Evolutionary conservation across 1,140 invertebrate genomes (phyloP).

Genomic region (Drosophila virilis): DNA sequence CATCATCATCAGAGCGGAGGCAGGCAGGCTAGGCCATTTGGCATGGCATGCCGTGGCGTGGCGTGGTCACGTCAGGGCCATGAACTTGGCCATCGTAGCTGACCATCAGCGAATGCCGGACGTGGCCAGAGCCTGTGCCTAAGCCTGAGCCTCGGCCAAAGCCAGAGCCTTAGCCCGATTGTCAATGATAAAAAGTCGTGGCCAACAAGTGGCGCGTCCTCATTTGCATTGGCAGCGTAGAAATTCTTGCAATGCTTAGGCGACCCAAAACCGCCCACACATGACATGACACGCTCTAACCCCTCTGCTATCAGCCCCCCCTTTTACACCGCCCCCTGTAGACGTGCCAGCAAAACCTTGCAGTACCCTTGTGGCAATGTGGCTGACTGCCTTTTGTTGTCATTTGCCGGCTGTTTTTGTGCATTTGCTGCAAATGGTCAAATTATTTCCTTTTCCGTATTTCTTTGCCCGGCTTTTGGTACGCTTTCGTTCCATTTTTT

Average conservation of each 20-base stretch:
- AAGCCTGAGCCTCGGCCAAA: background rate
- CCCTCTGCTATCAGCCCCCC: background rate
- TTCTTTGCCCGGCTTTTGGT: slow-evolving; percentile 61
- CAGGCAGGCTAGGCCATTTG: slow-evolving; percentile 26
- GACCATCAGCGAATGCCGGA: slow-evolving; percentile 69
- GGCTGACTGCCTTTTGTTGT: slow-evolving; percentile 53
- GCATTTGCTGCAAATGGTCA: slow-evolving; percentile 71
- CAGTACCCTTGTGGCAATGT: slow-evolving; percentile 36
- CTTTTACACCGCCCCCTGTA: background rate
- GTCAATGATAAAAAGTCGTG: slow-evolving; percentile 75
- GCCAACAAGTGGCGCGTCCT: slow-evolving; percentile 79
- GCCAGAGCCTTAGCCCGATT: slow-evolving; percentile 49
- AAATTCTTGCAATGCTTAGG: slow-evolving; percentile 68
- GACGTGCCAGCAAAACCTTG: background rate
- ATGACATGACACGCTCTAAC: slow-evolving; percentile 57
- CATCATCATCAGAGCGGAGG: slow-evolving; percentile 15
- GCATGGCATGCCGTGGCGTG: slow-evolving; percentile 53
- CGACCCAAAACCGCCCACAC: slow-evolving; percentile 58
- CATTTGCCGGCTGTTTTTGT: slow-evolving; percentile 49
- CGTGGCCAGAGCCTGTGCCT: slow-evolving; percentile 31
- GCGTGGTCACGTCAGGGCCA: slow-evolving; percentile 76
- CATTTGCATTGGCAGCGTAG: slow-evolving; percentile 65
- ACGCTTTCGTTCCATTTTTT: slow-evolving; percentile 41
- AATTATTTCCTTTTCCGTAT: slow-evolving; percentile 83
- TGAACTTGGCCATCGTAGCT: slow-evolving; percentile 72